These are phyloP conservation scores for Alectura lathami DNA, from an alignment of 2,113 vertebrate genomes.

Conservation along the genomic window DNA sequence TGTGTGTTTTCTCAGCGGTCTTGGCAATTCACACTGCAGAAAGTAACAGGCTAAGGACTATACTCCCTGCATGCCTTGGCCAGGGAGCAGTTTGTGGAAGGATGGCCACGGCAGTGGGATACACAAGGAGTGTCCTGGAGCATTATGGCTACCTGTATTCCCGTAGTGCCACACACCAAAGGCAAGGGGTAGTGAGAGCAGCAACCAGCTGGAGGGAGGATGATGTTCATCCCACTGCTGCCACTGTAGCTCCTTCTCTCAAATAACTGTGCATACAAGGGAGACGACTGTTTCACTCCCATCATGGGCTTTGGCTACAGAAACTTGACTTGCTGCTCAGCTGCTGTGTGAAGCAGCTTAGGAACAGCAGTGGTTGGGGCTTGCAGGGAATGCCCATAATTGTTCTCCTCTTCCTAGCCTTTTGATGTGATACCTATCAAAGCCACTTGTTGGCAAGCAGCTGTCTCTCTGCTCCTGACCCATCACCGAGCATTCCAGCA, in stretches of 20 bases:
- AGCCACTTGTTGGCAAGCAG: background rate
- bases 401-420: background rate
- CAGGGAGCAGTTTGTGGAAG: background rate
- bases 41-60: background rate
- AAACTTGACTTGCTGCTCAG: background rate
- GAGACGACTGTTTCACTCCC: background rate
- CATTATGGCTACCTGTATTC: background rate
- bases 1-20: background rate
- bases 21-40: background rate
- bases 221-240: background rate
- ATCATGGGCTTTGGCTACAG: background rate
- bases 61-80: rapidly evolving
- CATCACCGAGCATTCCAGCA: background rate
- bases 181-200: background rate
- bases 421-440: background rate
- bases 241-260: background rate
- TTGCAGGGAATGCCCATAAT: background rate
- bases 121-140: background rate
- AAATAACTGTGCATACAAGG: background rate
- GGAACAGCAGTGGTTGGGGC: background rate
- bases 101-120: background rate
- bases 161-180: rapidly evolving
- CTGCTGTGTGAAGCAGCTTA: background rate
- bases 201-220: background rate
- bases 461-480: background rate